Base-by-base conservation (phyloP, 2,113 vertebrate genomes). In the Baryphthengus martii region DNA sequence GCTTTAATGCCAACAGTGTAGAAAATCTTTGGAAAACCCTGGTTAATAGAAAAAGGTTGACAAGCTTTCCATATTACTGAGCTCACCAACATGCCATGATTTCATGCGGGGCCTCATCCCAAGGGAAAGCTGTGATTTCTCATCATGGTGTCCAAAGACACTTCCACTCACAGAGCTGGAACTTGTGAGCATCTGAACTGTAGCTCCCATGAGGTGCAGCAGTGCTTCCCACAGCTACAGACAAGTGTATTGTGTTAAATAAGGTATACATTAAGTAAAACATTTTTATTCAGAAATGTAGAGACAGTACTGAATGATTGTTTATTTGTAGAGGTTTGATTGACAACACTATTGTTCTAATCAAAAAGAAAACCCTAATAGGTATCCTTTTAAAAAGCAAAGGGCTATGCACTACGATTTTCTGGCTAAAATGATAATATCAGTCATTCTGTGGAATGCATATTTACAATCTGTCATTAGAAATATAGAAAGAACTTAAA, bases 401-500 rank as follows among this genome's bases (percentile, higher is more conserved):
- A 74, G 33, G 50, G 8, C 40, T 62, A 39, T 73, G 49, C 59
- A 56, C 33, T 29, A 56, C 28, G 37, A 40, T 86, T 77, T 85
- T 85, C 53, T 53, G 8, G n/a, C 29, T 71, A 62, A 78, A 87
- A 93, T 31, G 37, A 61, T 10, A 58, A 61, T 78, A 56, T 45
- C 25, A 26, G 28, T 56, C 42, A 29, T 84, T 89, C 39, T 59
- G 33, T 28, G 31, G 20, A 93, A 77, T 18, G 29, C 28, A 11
- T 39, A 25, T 83, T 86, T 89, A 33, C n/a, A 76, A 35, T 58
- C 44, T 61, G 24, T n/a, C 55, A 66, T 53, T 95, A 92, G 47
- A 70, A 93, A 93, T 83, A 74, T 8, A 37, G 88, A 80, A 95
- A 77, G 49, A 79, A 80, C 55, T 73, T 72, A 31, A 94, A 95